Base-by-base conservation (phyloP, 2,797 vertebrate genomes). In the Cuniculus paca region DNA sequence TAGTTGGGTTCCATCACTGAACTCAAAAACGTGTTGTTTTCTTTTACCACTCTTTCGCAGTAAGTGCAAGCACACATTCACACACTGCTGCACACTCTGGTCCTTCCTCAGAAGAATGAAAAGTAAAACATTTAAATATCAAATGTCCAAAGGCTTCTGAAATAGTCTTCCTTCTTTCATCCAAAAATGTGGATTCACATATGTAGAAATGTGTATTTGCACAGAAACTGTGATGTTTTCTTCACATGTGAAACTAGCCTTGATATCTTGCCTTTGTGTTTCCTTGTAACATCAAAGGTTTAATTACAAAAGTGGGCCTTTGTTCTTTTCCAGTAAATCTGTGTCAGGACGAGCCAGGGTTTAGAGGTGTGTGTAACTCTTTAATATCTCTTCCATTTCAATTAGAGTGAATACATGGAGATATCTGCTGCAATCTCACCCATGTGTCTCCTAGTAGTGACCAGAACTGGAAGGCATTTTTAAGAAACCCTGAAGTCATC, bases 31-130 rank as follows among this genome's bases (percentile, higher is more conserved):
- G 5, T 81, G 95, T 96, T 97, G 90, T 96, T 98, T 95, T 54
- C 94, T 98, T 96, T 97, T 97, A 95, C 26, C 83, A 93, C 74
- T 45, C 86, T 72, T 70, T 60, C 77, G 95, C 34, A 82, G 24
- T 93, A 96, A 95, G 97, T 68, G 34, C 95, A 95, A 94, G 52
- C 5, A 82, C 88, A 89, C 24, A 77, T 89, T 79, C 82, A 97
- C 8, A 78, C 48, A 45, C 56, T 88, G 42, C 85, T 97, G 83
- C 12, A 86, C 20, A 97, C 94, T 58, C 24, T 94, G 90, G 81
- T 28, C 84, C 92, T 85, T 97, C 68, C 86, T 77, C 81, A 88
- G 74, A 82, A 90, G 34, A 87, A 95, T 54, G 28, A 63, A 89
- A 83, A 97, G 60, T 14, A 52, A 63, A 83, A 84, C 12, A 74